Conservation (phyloP, 2,797 vertebrate species). For the Vultur gryphus region DNA sequence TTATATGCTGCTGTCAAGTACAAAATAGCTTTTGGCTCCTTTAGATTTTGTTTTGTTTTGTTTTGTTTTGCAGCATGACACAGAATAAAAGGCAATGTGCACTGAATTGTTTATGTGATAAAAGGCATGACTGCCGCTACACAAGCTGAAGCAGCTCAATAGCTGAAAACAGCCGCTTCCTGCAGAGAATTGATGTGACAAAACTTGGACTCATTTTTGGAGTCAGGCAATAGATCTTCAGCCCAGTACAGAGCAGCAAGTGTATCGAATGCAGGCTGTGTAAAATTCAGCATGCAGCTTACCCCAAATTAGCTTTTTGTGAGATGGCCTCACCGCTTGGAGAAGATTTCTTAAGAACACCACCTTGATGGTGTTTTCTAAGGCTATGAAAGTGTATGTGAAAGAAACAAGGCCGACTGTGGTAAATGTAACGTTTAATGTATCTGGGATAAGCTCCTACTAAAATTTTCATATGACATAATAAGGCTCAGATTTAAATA, state of each 20-base stretch:
- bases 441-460: background rate
- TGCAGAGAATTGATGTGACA: conserved; percentile 26
- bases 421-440: background rate
- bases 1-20: background rate
- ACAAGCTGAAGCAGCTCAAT: conserved; percentile 27
- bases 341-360: conserved; percentile 9
- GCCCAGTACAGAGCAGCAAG: background rate
- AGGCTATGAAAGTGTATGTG: background rate
- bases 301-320: background rate
- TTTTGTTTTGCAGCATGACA: conserved; percentile 12
- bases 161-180: conserved; percentile 33
- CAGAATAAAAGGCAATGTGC: background rate
- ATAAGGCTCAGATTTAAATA: background rate
- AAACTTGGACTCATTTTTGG: conserved; percentile 3
- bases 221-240: background rate
- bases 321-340: background rate
- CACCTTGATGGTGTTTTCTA: background rate
- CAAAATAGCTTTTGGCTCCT: background rate
- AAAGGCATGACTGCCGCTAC: background rate
- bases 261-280: background rate
- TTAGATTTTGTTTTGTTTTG: background rate
- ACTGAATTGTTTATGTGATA: background rate
- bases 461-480: background rate
- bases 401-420: background rate
- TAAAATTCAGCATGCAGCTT: background rate